Conservation (phyloP, 35 echinoderm and acorn worm genomes). For the Acanthaster planci region DNA sequence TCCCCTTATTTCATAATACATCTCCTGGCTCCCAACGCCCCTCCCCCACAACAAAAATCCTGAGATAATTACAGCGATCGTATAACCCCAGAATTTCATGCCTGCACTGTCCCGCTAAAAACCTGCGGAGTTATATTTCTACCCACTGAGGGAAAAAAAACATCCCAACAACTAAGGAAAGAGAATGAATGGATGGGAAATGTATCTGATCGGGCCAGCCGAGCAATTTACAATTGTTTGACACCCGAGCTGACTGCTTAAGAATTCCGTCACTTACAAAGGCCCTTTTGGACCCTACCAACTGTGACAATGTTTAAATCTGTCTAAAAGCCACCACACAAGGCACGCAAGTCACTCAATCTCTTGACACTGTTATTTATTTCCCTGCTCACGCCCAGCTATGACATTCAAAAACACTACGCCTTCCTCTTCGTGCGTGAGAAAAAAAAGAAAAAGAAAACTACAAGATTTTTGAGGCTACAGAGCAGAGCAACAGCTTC, state of each 20-base stretch:
- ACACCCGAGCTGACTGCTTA: constrained; percentile 17
- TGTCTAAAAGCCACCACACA: constrained; percentile 3
- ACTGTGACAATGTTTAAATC: neutral
- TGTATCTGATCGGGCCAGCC: neutral
- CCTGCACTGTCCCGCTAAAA: neutral
- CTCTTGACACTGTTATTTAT: neutral
- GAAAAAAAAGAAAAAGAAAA: neutral
- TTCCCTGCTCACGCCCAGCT: neutral
- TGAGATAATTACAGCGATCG: constrained; percentile 20
- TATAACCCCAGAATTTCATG: constrained; percentile 16
- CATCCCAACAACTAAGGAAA: neutral
- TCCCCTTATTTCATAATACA: too few relatives aligned
- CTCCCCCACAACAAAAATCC: too few relatives aligned
- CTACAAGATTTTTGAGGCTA: neutral
- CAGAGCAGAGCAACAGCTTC: too few relatives aligned
- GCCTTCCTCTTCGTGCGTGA: neutral
- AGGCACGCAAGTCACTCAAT: neutral
- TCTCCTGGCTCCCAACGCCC: too few relatives aligned
- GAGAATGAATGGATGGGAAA: neutral
- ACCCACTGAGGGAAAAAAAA: too few relatives aligned
- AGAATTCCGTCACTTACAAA: constrained; percentile 1
- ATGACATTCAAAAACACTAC: neutral
- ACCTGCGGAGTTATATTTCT: constrained; percentile 20
- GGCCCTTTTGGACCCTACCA: neutral
- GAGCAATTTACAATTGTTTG: neutral